Evolutionary conservation across 2,113 vertebrate genomes (phyloP).

Genomic region (Cygnus atratus): DNA sequence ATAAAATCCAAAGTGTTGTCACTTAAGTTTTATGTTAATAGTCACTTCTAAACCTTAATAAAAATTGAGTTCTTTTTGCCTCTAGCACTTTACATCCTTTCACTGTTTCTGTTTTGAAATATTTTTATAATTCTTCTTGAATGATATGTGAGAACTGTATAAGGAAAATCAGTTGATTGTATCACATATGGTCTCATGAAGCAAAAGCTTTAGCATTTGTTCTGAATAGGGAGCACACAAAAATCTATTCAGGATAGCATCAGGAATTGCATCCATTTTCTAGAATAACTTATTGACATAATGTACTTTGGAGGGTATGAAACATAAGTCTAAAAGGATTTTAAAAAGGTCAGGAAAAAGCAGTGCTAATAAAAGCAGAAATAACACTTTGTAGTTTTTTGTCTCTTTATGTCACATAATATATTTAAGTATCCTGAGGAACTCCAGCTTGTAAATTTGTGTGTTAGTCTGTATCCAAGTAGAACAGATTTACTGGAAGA

Average conservation of each 20-base stretch:
- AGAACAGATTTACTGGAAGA: not conserved
- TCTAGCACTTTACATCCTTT: not conserved
- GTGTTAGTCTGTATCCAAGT: not conserved
- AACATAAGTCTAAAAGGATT: not conserved
- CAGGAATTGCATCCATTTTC: not conserved
- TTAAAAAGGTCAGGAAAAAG: not conserved
- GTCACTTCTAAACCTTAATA: not conserved
- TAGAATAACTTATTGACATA: not conserved
- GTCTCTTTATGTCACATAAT: not conserved
- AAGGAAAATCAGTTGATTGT: not conserved
- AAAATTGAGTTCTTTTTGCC: not conserved
- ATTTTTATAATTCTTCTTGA: not conserved
- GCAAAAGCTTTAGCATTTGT: not conserved
- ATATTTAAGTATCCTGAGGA: not conserved
- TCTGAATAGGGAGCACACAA: not conserved
- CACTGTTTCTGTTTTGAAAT: not conserved
- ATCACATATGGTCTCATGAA: not conserved
- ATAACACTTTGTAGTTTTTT: not conserved
- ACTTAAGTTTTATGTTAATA: not conserved
- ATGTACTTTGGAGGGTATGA: not conserved
- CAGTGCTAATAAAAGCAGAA: not conserved
- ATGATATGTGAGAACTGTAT: not conserved
- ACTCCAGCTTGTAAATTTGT: not conserved
- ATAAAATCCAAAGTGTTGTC: not conserved
- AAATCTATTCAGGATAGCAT: not conserved